phyloP scores from a whole-genome alignment of 2,888 invertebrate genomes.

The Idaea straminata region DNA sequence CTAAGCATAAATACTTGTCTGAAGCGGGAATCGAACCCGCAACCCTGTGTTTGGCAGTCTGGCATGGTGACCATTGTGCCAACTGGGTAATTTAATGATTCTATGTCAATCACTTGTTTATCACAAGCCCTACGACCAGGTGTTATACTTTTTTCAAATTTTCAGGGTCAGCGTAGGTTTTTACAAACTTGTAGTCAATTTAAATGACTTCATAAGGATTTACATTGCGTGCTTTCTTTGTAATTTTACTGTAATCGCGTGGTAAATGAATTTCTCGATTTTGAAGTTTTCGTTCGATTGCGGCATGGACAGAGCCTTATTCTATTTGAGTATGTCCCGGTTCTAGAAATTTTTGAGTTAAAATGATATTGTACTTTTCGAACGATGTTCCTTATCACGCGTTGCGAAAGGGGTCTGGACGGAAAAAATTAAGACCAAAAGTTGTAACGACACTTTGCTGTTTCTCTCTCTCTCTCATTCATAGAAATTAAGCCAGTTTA shows the following conservation, averaged over 20 bases:
- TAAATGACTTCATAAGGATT: background rate
- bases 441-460: too few species aligned
- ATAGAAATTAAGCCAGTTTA: too few species aligned
- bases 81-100: background rate
- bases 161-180: background rate
- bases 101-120: background rate
- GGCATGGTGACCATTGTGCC: too few species aligned
- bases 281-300: slow-evolving; percentile 39
- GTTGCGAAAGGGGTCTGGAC: too few species aligned
- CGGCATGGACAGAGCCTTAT: slow-evolving; percentile 38
- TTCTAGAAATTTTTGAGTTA: slow-evolving; percentile 35
- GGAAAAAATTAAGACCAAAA: too few species aligned
- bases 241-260: slow-evolving; percentile 3
- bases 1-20: too few species aligned
- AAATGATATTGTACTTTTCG: slow-evolving; percentile 13
- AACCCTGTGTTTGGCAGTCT: too few species aligned
- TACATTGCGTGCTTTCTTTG: slow-evolving; percentile 4
- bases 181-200: background rate
- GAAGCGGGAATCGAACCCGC: too few species aligned
- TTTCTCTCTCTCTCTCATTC: too few species aligned
- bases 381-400: too few species aligned
- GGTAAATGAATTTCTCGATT: slow-evolving; percentile 25
- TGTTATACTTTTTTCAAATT: background rate
- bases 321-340: slow-evolving; percentile 45
- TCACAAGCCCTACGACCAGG: background rate